phyloP scores from a whole-genome alignment of 2,113 vertebrate genomes.

The Osmerus eperlanus region DNA sequence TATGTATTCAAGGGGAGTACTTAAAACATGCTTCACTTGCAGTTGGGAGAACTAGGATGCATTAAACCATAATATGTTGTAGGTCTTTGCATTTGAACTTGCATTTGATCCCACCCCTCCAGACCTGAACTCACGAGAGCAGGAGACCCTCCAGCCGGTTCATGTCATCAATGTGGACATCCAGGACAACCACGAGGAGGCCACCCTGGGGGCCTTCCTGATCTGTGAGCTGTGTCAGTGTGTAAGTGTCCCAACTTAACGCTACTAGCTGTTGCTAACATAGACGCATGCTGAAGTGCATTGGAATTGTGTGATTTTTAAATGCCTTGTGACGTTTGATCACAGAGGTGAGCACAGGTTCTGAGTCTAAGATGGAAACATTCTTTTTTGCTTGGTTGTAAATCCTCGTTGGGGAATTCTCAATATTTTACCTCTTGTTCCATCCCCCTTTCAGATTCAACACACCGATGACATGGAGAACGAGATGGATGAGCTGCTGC shows the following conservation, averaged over 20 bases:
- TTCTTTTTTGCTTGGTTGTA: no score
- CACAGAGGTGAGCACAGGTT: no score
- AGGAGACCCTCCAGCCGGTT: conserved; percentile 93
- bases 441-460: conserved; percentile 79
- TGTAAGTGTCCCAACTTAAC: conserved; percentile 77
- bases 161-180: conserved; percentile 99
- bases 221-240: conserved; percentile 99
- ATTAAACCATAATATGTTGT: no score
- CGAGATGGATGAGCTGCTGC: conserved; percentile 95
- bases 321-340: no score
- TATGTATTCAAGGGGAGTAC: no score
- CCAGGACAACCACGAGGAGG: conserved; percentile 98
- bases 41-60: no score
- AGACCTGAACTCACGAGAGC: conserved; percentile 87
- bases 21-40: no score
- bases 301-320: not conserved
- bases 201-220: conserved; percentile 94
- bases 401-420: not conserved
- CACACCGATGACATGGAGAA: conserved; percentile 99
- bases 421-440: not conserved
- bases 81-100: not conserved
- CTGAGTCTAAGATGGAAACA: no score
- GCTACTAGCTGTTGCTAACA: not conserved
- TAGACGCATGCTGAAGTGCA: not conserved
- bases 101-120: conserved; percentile 14